These are phyloP conservation scores for Subacronicta megacephala DNA, from an alignment of 2,888 invertebrate species.

Conservation along the genomic window DNA sequence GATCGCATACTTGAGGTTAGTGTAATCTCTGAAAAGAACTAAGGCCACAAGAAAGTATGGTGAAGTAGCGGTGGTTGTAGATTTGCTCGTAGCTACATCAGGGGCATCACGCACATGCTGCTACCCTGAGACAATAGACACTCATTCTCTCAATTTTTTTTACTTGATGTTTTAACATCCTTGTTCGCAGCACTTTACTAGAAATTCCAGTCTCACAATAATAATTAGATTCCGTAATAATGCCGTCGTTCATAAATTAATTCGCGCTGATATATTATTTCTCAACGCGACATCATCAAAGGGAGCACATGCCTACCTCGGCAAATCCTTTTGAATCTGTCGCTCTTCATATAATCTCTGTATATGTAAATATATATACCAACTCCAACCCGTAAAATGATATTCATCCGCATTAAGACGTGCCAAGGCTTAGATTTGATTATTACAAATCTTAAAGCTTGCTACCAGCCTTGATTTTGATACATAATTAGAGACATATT, in stretches of 20 bases:
- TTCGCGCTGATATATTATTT: slow-evolving; percentile 10
- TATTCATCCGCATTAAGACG: background rate
- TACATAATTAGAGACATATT: background rate
- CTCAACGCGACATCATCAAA: slow-evolving; percentile 1
- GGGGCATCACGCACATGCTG: too few species aligned
- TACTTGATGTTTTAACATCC: background rate
- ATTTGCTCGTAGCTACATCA: too few species aligned
- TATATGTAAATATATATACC: too few species aligned
- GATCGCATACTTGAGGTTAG: slow-evolving; percentile 97
- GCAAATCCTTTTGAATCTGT: slow-evolving; percentile 6
- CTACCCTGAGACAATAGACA: too few species aligned
- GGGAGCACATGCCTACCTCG: background rate
- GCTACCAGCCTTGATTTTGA: background rate
- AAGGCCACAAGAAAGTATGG: too few species aligned
- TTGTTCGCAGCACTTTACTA: slow-evolving; percentile 1
- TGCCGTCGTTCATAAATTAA: slow-evolving; percentile 8
- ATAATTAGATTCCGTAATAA: slow-evolving; percentile 8
- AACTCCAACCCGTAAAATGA: background rate
- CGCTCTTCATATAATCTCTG: background rate
- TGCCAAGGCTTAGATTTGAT: background rate
- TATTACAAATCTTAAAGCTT: background rate
- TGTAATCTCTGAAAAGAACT: too few species aligned
- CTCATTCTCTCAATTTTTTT: too few species aligned
- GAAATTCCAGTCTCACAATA: slow-evolving; percentile 12
- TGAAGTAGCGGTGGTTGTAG: too few species aligned